Percentiles rank a stretch among this genome's conserved stretches.
Evolutionary conservation across 2,888 invertebrate genomes (phyloP).

Genomic region (Gari tellinella): DNA sequence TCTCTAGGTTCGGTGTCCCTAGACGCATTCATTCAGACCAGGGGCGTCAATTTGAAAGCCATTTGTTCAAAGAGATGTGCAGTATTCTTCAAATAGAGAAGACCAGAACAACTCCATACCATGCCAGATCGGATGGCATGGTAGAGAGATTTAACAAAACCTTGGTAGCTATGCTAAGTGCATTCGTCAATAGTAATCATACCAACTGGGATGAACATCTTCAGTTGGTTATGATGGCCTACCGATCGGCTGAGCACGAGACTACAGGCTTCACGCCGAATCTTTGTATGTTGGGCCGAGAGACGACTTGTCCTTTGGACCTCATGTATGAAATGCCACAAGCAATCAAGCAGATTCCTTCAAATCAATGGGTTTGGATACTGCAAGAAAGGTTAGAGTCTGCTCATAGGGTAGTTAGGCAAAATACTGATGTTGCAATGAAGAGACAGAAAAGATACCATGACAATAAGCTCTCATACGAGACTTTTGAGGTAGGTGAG

Average conservation of each 20-base stretch:
- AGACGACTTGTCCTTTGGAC: slow-evolving; percentile 24
- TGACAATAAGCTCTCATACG: slow-evolving; percentile 15
- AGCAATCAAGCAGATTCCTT: slow-evolving; percentile 9
- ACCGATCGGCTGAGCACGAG: slow-evolving; percentile 33
- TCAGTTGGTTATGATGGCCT: slow-evolving; percentile 34
- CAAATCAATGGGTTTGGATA: slow-evolving; percentile 34
- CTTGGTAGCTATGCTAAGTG: slow-evolving; percentile 29
- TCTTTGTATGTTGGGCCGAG: slow-evolving; percentile 28
- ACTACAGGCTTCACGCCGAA: slow-evolving; percentile 36
- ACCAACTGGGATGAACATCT: slow-evolving; percentile 46
- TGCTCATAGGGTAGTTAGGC: slow-evolving; percentile 20
- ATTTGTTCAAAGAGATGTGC: too few relatives aligned
- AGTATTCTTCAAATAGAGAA: too few relatives aligned
- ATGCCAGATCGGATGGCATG: slow-evolving; percentile 34
- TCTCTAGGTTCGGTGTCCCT: slow-evolving; percentile 5
- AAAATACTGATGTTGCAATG: slow-evolving; percentile 15
- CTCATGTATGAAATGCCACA: slow-evolving; percentile 21
- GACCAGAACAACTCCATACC: too few relatives aligned
- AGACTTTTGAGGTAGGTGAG: slow-evolving; percentile 14
- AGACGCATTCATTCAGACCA: neutral
- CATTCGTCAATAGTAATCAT: slow-evolving; percentile 31
- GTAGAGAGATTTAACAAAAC: slow-evolving; percentile 22
- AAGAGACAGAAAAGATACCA: slow-evolving; percentile 30
- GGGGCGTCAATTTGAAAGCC: too few relatives aligned
- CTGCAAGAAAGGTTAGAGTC: slow-evolving; percentile 26